Evolutionary conservation across 2,888 invertebrate species (phyloP).

Genomic region (Ochropleura leucogaster): DNA sequence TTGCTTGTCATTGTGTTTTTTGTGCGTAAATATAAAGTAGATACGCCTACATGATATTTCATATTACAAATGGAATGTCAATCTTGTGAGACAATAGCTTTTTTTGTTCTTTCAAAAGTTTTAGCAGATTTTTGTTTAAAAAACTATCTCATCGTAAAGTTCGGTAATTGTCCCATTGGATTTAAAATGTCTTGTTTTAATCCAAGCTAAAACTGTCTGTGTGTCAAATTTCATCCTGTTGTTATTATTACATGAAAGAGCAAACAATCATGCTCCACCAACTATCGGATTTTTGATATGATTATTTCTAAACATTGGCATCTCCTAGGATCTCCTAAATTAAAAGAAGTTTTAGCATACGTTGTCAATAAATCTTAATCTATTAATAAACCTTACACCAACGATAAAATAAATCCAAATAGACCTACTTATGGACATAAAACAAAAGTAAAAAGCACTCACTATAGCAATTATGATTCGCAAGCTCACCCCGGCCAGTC

Average conservation of each 20-base stretch:
- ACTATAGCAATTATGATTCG: constrained; percentile 43
- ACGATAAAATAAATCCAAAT: neutral
- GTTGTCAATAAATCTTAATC: neutral
- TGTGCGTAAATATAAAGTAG: constrained; percentile 19
- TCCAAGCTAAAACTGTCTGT: no score
- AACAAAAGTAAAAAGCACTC: neutral
- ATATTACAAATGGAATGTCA: constrained; percentile 13
- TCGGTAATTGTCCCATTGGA: no score
- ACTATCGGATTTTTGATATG: no score
- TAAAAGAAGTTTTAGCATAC: neutral
- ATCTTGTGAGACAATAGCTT: neutral
- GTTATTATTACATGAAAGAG: no score
- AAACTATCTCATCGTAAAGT: no score
- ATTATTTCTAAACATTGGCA: no score
- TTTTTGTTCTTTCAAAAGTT: neutral
- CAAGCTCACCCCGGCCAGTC: constrained; percentile 39
- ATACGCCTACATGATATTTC: neutral
- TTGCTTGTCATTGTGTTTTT: constrained; percentile 25
- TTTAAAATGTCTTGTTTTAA: no score
- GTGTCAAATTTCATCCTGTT: no score
- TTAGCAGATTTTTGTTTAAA: neutral
- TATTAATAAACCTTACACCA: neutral
- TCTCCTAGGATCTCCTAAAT: neutral
- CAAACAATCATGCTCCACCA: no score
- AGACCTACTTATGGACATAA: neutral